phyloP scores from a whole-genome alignment of 2,113 vertebrate species.

The Patagioenas fasciata region DNA sequence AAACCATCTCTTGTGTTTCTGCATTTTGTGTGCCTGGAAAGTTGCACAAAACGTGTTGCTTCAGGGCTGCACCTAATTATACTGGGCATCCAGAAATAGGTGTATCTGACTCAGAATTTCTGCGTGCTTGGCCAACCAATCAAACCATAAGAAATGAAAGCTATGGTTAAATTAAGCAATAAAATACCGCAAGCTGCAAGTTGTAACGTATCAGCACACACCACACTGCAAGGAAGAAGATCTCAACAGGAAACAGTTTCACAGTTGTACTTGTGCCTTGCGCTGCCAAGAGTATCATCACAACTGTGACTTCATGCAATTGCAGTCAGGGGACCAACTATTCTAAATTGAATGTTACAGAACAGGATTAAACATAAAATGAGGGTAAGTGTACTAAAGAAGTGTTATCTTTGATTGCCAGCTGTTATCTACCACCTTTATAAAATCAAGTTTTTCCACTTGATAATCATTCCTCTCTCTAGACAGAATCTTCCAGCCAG shows the following conservation, averaged over 20 bases:
- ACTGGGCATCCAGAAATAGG: slow-evolving; percentile 57
- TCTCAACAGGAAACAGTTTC: slow-evolving; percentile 18
- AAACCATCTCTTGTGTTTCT: not conserved
- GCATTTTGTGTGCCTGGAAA: slow-evolving; percentile 30
- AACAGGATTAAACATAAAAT: not conserved
- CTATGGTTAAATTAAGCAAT: slow-evolving; percentile 60
- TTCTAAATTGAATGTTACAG: not conserved
- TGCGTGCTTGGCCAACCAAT: slow-evolving; percentile 62
- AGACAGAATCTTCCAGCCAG: not conserved
- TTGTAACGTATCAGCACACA: not conserved
- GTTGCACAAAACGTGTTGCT: slow-evolving; percentile 27
- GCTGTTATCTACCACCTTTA: not conserved
- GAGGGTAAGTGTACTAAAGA: not conserved
- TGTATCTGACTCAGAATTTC: slow-evolving; percentile 70
- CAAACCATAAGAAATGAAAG: slow-evolving; percentile 25
- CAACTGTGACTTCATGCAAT: not conserved
- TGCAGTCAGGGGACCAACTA: not conserved
- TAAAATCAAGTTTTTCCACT: not conserved
- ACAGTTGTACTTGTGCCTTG: not conserved
- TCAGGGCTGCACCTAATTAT: slow-evolving; percentile 52
- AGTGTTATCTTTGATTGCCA: not conserved
- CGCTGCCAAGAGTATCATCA: not conserved
- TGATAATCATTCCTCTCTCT: not conserved
- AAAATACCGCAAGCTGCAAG: slow-evolving; percentile 35
- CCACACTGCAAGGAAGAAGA: not conserved